phyloP scores from a whole-genome alignment of 2,797 vertebrate species.

The Galagoides demidoff region DNA sequence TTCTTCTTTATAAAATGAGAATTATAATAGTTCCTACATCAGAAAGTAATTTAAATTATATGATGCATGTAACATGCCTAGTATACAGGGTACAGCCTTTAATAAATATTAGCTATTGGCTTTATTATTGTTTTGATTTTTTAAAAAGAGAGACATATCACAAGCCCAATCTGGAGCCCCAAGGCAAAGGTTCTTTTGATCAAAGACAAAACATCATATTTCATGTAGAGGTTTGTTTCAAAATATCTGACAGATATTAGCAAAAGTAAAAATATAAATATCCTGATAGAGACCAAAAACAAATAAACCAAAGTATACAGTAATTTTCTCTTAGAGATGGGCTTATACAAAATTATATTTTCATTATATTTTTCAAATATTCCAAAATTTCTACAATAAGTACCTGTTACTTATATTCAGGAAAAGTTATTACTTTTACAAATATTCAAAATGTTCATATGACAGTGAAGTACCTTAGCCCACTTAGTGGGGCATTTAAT shows the following conservation, averaged over 20 bases:
- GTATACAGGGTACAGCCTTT: neutral
- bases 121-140: slow-evolving; percentile 67
- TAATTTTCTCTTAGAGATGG: slow-evolving; percentile 33
- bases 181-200: slow-evolving; percentile 63
- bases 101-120: slow-evolving; percentile 21
- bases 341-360: neutral
- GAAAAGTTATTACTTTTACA: neutral
- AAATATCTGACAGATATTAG: slow-evolving; percentile 66
- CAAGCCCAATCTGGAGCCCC: slow-evolving; percentile 7
- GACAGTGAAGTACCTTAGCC: neutral
- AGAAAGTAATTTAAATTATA: slow-evolving; percentile 26
- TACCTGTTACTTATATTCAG: neutral
- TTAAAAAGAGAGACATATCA: slow-evolving; percentile 10
- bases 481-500: neutral
- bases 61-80: neutral
- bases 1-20: slow-evolving; percentile 24
- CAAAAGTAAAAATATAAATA: slow-evolving; percentile 58
- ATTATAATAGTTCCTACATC: neutral
- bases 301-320: slow-evolving; percentile 54
- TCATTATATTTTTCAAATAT: slow-evolving; percentile 1
- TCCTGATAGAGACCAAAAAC: slow-evolving; percentile 17
- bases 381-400: neutral
- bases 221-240: slow-evolving; percentile 44
- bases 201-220: slow-evolving; percentile 68
- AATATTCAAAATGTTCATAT: neutral